Conservation (phyloP, 2,113 vertebrate genomes). For the Pogonocichla stellata region DNA sequence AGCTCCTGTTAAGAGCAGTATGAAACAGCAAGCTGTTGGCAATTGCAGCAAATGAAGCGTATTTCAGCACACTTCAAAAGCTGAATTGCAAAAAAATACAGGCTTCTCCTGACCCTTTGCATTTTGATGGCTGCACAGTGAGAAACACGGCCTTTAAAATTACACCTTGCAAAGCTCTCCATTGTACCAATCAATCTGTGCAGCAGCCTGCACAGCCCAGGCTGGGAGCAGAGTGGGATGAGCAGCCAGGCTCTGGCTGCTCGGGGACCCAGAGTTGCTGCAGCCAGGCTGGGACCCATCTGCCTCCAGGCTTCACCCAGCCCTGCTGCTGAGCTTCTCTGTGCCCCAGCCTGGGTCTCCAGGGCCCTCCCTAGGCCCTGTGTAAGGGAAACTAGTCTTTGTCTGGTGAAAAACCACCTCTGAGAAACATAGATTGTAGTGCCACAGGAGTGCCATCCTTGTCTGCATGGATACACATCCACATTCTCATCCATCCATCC, state of each 20-base stretch:
- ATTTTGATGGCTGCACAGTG: constrained; percentile 69
- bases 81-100: constrained; percentile 70
- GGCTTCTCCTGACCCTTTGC: constrained; percentile 71
- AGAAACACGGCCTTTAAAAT: constrained; percentile 67
- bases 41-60: constrained; percentile 63
- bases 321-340: neutral
- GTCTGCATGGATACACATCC: fast-evolving
- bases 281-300: neutral
- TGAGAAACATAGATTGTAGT: neutral
- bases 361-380: neutral
- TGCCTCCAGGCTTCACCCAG: neutral
- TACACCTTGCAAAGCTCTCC: constrained; percentile 64
- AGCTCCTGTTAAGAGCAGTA: constrained; percentile 38
- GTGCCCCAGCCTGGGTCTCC: neutral
- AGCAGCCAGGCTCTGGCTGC: neutral
- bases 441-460: neutral
- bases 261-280: fast-evolving
- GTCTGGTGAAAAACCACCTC: neutral
- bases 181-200: constrained; percentile 54
- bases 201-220: neutral
- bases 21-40: constrained; percentile 61
- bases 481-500: neutral
- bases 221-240: neutral
- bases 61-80: constrained; percentile 67
- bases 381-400: neutral